Evolutionary conservation across 2,113 vertebrate genomes (phyloP), one percentile per base, ranked within the genome.

Genomic region (Calidris pygmaea): DNA sequence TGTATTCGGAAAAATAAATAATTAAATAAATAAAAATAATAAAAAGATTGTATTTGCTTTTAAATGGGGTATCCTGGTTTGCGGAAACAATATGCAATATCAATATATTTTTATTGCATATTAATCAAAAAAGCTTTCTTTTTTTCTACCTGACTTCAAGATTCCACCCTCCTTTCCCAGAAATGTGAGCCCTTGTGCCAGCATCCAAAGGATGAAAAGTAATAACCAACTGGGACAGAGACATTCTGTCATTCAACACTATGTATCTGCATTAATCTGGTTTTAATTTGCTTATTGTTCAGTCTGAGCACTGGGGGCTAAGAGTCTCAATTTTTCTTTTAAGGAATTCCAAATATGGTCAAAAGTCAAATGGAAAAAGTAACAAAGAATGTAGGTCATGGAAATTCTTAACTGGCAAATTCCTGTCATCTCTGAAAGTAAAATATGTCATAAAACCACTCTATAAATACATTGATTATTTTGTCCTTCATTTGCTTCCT

Each of bases 211-310:
- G 58, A 89, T 24, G 93, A 76, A 95, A 97, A 95, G 34, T 58
- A 95, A 95, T 97, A 96, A 85, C 29, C 45, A 58, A 82, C 94
- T 94, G 78, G 63, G 75, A 96, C 43, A 95, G 67, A 94, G 67
- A 83, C 53, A 93, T 89, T 74, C 87, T 97, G 87, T 95, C 94
- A 97, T 92, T 97, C 73, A 96, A 30, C 71, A 77, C 62, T 81
- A 59, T 21, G 58, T 92, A 96, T 86, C 75, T 95, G 79, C 55
- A 95, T 89, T 97, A 95, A 96, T 96, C 91, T 96, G 91, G 35
- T 96, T 98, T 97, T 97, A 96, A 97, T 97, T 97, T 97, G 68
- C 34, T 93, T 96, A 93, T 91, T 86, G 73, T 96, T 97, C 76
- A 89, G 81, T 37, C 47, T 91, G 73, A 85, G 68, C 85, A 56